Percentiles rank a stretch among this genome's conserved stretches.
These are phyloP conservation scores for Tragulus kanchil DNA, from an alignment of 2,113 vertebrate species.

Conservation along the genomic window DNA sequence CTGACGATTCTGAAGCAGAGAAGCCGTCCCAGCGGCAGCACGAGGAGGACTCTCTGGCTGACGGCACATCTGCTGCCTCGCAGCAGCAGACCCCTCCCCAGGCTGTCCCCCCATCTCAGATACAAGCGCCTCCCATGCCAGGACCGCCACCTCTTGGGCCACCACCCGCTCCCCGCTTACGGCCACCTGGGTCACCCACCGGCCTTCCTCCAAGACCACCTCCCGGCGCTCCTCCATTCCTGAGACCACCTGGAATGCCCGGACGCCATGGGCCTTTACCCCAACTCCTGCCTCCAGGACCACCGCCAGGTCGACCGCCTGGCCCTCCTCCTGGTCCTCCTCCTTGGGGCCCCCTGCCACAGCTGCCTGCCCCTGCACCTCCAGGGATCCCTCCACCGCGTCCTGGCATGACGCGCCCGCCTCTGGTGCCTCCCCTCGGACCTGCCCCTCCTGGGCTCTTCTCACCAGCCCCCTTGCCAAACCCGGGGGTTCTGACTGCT, in stretches of 20 bases:
- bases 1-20: constrained; percentile 95
- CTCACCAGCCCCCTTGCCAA: constrained; percentile 92
- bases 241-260: constrained; percentile 96
- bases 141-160: constrained; percentile 97
- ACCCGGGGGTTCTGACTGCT: constrained; percentile 96
- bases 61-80: constrained; percentile 80
- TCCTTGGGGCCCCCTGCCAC: constrained; percentile 97
- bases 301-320: constrained; percentile 96
- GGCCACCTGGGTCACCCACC: constrained; percentile 96
- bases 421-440: constrained; percentile 92
- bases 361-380: constrained; percentile 95
- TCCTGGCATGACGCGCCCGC: constrained; percentile 92
- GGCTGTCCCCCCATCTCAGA: constrained; percentile 88
- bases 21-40: constrained; percentile 88
- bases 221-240: constrained; percentile 97
- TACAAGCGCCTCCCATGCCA: constrained; percentile 95
- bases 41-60: constrained; percentile 88
- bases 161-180: constrained; percentile 90
- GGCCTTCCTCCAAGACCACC: constrained; percentile 98
- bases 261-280: constrained; percentile 95
- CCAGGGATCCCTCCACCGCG: constrained; percentile 98
- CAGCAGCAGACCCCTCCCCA: constrained; percentile 87
- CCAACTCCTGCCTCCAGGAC: constrained; percentile 96
- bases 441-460: constrained; percentile 93
- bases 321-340: constrained; percentile 92